Evolutionary conservation across 2,797 vertebrate species (phyloP).

Genomic region (Parauchenoglanis punctatus): DNA sequence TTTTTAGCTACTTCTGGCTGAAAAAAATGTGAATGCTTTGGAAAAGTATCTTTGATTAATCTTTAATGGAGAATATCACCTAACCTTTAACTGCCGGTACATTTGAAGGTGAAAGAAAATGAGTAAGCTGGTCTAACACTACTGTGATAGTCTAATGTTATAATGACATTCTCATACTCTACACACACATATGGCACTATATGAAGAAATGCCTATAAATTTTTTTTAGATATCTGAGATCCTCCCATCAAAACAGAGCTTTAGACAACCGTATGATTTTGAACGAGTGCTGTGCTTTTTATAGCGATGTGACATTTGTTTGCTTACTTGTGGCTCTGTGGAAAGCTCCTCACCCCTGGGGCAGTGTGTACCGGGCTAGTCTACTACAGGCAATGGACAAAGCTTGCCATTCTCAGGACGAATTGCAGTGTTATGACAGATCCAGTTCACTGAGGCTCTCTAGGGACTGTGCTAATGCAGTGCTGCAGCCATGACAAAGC

Average conservation of each 20-base stretch:
- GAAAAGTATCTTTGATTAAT: neutral
- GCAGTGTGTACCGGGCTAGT: constrained; percentile 13
- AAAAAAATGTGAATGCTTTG: neutral
- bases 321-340: constrained; percentile 8
- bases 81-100: neutral
- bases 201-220: neutral
- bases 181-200: neutral
- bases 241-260: neutral
- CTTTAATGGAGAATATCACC: neutral
- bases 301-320: constrained; percentile 24
- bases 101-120: neutral
- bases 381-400: constrained; percentile 9
- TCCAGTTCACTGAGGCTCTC: constrained; percentile 50
- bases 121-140: neutral
- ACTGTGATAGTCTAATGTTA: neutral
- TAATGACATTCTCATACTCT: neutral
- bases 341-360: constrained; percentile 36
- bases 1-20: too few species aligned
- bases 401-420: constrained; percentile 24
- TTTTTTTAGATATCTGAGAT: neutral
- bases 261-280: constrained; percentile 11
- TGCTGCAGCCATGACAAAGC: constrained; percentile 51
- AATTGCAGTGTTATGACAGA: constrained; percentile 49
- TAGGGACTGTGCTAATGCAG: constrained; percentile 40
- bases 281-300: constrained; percentile 8